Conservation (phyloP, 1,140 invertebrate genomes). For the silkworm (Bombyx mori) region DNA sequence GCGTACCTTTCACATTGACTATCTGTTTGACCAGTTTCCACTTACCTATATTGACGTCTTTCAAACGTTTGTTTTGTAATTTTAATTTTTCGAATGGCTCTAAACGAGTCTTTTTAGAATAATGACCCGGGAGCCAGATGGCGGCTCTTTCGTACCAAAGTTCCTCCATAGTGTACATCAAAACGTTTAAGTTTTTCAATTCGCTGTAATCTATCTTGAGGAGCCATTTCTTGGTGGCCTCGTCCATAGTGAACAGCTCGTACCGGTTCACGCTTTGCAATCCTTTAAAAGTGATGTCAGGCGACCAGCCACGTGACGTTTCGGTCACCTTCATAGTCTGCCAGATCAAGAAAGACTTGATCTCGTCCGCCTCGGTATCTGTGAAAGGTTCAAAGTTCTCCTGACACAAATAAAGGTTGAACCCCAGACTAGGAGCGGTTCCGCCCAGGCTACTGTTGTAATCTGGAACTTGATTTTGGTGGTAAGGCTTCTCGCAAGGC, state of each 20-base stretch:
- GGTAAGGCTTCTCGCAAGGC: background rate
- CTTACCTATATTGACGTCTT: slow-evolving; percentile 44
- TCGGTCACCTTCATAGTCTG: slow-evolving; percentile 35
- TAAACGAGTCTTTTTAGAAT: slow-evolving; percentile 32
- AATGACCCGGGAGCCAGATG: slow-evolving; percentile 60
- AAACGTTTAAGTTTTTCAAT: slow-evolving; percentile 34
- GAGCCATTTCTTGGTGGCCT: slow-evolving; percentile 42
- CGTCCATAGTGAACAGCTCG: slow-evolving; percentile 39
- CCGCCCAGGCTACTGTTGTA: background rate
- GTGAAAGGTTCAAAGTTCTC: slow-evolving; percentile 44
- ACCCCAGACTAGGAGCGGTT: slow-evolving; percentile 6
- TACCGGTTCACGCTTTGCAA: slow-evolving; percentile 38
- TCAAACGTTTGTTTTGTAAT: slow-evolving; percentile 45
- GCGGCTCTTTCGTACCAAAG: slow-evolving; percentile 55
- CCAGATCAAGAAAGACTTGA: slow-evolving; percentile 41
- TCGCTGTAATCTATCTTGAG: slow-evolving; percentile 41
- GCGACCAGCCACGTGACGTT: slow-evolving; percentile 35
- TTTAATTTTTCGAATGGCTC: slow-evolving; percentile 47
- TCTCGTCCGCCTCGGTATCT: slow-evolving; percentile 20
- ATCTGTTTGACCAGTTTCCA: slow-evolving; percentile 60
- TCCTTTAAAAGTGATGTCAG: slow-evolving; percentile 48
- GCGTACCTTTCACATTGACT: slow-evolving; percentile 40
- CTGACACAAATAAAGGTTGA: slow-evolving; percentile 49
- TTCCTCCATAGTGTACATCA: slow-evolving; percentile 52
- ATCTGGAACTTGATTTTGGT: background rate